A percentile compares a stretch with the other conserved stretches of the same genome.
Conservation (phyloP, 2,888 invertebrate species). For the Slavum lentiscoides region DNA sequence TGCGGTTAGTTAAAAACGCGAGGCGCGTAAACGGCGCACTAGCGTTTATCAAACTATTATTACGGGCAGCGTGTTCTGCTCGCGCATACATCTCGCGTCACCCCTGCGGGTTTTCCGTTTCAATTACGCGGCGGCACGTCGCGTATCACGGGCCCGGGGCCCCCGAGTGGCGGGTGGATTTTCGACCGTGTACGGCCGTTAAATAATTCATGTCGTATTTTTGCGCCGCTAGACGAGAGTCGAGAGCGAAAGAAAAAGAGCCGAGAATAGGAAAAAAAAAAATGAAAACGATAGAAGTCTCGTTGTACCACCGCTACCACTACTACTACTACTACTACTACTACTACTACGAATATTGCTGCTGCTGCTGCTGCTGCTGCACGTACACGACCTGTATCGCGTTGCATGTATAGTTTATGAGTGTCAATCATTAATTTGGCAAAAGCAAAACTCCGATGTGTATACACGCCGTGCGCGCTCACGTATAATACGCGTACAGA, state of each 20-base stretch:
- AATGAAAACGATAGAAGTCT: constrained; percentile 23
- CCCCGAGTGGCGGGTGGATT: constrained; percentile 3
- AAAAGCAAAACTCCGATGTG: constrained; percentile 3
- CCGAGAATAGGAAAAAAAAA: not conserved
- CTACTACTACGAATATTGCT: too few relatives aligned
- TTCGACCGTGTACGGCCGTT: not conserved
- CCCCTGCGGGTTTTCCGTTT: constrained; percentile 20
- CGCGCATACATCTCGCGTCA: too few relatives aligned
- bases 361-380: too few relatives aligned
- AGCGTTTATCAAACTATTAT: constrained; percentile 43
- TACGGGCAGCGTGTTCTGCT: too few relatives aligned
- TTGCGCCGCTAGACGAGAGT: not conserved
- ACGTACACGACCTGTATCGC: not conserved
- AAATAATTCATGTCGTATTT: constrained; percentile 28
- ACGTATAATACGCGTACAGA: too few relatives aligned
- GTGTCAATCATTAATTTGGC: constrained; percentile 51
- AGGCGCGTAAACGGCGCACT: too few relatives aligned
- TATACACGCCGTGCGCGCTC: not conserved
- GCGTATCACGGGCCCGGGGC: not conserved
- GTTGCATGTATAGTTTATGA: not conserved
- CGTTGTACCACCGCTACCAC: not conserved
- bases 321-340: too few relatives aligned
- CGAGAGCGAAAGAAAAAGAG: not conserved
- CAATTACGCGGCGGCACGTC: constrained; percentile 2
- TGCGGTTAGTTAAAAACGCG: too few relatives aligned